Evolutionary conservation across 1,140 invertebrate genomes (phyloP), one percentile per base, ranked within the genome.

Genomic region (Goniozus legneri): DNA sequence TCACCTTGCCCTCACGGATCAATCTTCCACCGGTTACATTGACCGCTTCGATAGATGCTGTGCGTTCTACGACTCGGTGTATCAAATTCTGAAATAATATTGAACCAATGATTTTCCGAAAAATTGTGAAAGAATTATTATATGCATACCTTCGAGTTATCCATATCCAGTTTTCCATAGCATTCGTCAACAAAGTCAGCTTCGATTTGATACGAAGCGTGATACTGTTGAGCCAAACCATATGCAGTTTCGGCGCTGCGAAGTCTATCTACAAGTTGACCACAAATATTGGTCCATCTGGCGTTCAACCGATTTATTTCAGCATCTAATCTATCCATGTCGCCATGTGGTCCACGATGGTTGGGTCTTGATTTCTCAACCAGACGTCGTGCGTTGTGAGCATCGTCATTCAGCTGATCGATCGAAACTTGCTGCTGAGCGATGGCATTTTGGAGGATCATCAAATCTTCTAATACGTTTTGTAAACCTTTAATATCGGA

Each of bases 1-100:
- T 85, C 91, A 98, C 95, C 92, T 97, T 97, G 54, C 95, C 95
- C 80, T 98, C 95, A 54, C 94, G 83, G 64, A 98, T 96, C 73
- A 93, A 92, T 71, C 93, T 84, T 66, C 93, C 95, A 59, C 95
- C 95, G 67, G 91, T 89, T 55, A 89, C 81, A 77, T 98, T 98
- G 60, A 97, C 91, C 67, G 91, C 86, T 78, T 98, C 95, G 64
- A 98, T 94, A 66, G 89, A 87, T 60, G 89, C 87, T 56, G 89
- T 92, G 64, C 89, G 84, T 73, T 97, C 92, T 60, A 92, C 85
- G 50, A 95, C 86, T 68, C 82, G 85, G 64, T 92, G 92, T 69
- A 96, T 88, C 65, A 96, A 81, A 65, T 85, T 89, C 94, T 97
- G 78, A 52, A 82, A 79, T 65, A 67, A 72, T 47, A 53, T 42